Percentiles rank a stretch among this genome's conserved stretches.
Conservation (phyloP, 2,888 invertebrate species). For the Drosophila recens region DNA sequence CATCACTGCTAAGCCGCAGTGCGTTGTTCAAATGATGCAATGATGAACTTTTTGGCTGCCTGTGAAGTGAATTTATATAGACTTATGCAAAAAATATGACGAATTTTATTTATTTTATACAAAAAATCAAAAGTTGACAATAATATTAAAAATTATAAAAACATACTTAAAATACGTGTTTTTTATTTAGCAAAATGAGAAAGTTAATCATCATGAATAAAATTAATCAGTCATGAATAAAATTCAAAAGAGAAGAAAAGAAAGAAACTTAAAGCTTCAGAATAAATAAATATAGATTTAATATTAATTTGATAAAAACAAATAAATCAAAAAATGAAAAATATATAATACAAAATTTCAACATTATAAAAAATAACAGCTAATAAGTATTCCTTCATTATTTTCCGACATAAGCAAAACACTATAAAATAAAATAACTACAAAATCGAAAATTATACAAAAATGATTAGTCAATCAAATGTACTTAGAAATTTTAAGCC, state of each 20-base stretch:
- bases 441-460: not conserved
- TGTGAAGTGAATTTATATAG: slow-evolving; percentile 32
- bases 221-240: no score
- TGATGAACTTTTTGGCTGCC: not conserved
- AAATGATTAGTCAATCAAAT: not conserved
- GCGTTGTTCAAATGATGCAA: not conserved
- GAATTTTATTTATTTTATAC: slow-evolving; percentile 61
- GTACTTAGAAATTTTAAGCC: not conserved
- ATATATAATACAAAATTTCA: no score
- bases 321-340: no score
- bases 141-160: not conserved
- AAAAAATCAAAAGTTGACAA: slow-evolving; percentile 7
- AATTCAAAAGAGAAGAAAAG: not conserved
- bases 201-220: not conserved
- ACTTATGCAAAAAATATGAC: slow-evolving; percentile 3
- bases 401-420: no score
- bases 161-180: not conserved
- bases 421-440: not conserved
- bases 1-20: slow-evolving; percentile 55
- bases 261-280: no score
- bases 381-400: no score
- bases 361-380: no score
- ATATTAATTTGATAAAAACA: no score
- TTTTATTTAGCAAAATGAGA: not conserved
- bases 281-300: no score